Percentiles rank a stretch among this genome's conserved stretches.
phyloP scores from a whole-genome alignment of 2,113 vertebrate genomes.

The Bagarius yarrelli region DNA sequence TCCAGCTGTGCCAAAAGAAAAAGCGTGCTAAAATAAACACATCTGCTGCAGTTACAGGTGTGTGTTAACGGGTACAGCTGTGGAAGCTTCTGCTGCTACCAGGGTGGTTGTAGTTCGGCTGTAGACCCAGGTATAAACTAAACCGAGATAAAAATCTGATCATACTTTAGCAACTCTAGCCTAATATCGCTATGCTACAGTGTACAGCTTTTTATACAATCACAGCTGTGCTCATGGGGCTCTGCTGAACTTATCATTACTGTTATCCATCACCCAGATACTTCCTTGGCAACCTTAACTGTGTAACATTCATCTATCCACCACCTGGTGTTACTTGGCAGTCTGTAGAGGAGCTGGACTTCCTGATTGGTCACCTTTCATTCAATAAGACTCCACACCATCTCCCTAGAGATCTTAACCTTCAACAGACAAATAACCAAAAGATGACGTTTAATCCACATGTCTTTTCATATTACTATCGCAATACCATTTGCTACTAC shows the following conservation, averaged over 20 bases:
- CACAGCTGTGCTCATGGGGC: slow-evolving; percentile 13
- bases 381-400: background rate
- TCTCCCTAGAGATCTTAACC: background rate
- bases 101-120: background rate
- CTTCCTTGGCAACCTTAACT: background rate
- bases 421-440: background rate
- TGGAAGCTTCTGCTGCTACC: background rate
- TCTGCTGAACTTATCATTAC: slow-evolving; percentile 14
- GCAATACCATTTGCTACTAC: too few relatives aligned
- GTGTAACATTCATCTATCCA: background rate
- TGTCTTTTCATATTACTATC: background rate
- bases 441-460: background rate
- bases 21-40: background rate
- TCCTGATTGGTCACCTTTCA: background rate
- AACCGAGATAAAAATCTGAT: background rate
- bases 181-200: background rate
- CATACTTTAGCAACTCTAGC: background rate
- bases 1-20: background rate
- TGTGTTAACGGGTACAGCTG: slow-evolving; percentile 24
- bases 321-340: slow-evolving; percentile 5
- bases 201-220: background rate
- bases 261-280: slow-evolving; percentile 11
- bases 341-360: background rate
- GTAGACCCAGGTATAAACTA: background rate
- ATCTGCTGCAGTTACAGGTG: slow-evolving; percentile 1